Conservation (phyloP, 1,140 invertebrate species). For the Calephelis nemesis region DNA sequence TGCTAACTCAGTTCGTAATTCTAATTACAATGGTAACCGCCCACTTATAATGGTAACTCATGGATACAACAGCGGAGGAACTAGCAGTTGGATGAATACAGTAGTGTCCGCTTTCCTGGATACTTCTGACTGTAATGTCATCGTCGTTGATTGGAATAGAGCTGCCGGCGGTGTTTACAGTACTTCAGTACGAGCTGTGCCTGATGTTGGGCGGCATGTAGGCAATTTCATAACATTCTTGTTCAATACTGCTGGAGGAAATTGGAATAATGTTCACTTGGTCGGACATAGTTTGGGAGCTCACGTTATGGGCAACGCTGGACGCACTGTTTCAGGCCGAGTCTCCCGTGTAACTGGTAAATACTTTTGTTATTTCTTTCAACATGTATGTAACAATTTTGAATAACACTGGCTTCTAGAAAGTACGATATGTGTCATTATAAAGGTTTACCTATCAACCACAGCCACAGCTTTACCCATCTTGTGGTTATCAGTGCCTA, state of each 20-base stretch:
- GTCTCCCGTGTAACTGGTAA: no score
- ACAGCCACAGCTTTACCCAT: no score
- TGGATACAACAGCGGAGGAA: constrained; percentile 16
- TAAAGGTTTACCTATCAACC: no score
- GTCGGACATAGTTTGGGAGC: no score
- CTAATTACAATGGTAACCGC: not conserved
- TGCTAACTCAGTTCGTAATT: no score
- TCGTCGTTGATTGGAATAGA: constrained; percentile 21
- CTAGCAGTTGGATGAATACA: constrained; percentile 4
- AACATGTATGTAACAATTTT: no score
- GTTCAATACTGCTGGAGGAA: no score
- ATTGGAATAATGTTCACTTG: no score
- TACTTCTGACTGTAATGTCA: constrained; percentile 9
- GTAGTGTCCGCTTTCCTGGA: constrained; percentile 3
- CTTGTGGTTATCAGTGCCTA: no score
- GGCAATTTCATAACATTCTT: constrained; percentile 10
- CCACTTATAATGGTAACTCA: constrained; percentile 4
- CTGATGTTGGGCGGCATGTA: constrained; percentile 10
- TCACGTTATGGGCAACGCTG: not conserved
- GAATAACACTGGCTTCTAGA: no score
- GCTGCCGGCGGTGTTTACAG: not conserved
- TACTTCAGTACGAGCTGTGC: not conserved
- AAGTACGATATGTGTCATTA: no score
- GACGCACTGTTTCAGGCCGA: not conserved
- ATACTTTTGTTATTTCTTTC: no score